Conservation (phyloP, 2,888 invertebrate species). For the Onchidella celtica region DNA sequence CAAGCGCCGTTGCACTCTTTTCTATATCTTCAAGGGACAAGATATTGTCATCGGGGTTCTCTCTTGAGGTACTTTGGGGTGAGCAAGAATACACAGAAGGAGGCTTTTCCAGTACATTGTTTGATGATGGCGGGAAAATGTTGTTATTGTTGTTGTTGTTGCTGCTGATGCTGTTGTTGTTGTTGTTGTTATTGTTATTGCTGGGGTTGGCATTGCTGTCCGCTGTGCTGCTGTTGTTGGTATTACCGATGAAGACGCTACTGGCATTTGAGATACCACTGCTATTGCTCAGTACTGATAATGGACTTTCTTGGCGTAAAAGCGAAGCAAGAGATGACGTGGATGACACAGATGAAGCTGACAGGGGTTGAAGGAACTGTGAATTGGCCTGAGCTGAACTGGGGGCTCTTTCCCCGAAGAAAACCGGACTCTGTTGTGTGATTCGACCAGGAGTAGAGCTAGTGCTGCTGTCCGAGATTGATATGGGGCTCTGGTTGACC, state of each 20-base stretch:
- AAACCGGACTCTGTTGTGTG: constrained; percentile 57
- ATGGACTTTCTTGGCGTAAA: constrained; percentile 43
- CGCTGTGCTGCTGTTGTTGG: not conserved
- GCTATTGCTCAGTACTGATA: constrained; percentile 42
- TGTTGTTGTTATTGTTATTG: constrained; percentile 7
- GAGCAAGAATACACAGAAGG: not conserved
- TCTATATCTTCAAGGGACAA: constrained; percentile 45
- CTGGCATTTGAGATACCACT: constrained; percentile 32
- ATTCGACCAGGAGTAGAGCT: constrained; percentile 26
- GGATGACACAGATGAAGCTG: constrained; percentile 83
- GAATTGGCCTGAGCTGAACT: constrained; percentile 94
- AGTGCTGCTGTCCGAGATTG: constrained; percentile 26
- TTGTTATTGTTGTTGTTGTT: constrained; percentile 22
- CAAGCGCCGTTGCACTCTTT: constrained; percentile 30
- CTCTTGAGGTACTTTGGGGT: not conserved
- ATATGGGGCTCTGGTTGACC: constrained; percentile 40
- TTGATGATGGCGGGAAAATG: not conserved
- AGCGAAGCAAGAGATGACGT: constrained; percentile 37
- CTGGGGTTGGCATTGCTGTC: not conserved
- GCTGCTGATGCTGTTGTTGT: not conserved
- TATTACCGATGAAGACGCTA: constrained; percentile 19
- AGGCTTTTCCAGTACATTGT: not conserved
- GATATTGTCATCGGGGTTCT: constrained; percentile 27
- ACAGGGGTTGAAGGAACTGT: constrained; percentile 92
- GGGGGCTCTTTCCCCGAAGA: constrained; percentile 83